A percentile compares a stretch with the other conserved stretches of the same genome.
These are phyloP conservation scores for Spea hammondii DNA, from an alignment of 2,797 vertebrate genomes.

Conservation along the genomic window DNA sequence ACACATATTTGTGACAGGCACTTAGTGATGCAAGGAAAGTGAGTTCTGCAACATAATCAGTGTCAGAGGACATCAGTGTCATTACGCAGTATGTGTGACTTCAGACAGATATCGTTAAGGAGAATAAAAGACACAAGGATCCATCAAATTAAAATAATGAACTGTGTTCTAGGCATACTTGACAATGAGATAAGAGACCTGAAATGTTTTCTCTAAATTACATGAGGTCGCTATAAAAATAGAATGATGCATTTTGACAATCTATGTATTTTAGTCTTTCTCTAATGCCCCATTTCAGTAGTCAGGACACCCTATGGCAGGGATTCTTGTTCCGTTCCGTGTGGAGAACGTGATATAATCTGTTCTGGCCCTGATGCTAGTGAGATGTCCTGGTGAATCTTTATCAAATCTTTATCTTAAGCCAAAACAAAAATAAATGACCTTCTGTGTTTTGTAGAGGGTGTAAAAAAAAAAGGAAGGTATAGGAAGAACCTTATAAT, in stretches of 20 bases:
- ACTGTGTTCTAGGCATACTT: constrained; percentile 30
- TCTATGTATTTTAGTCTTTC: background rate
- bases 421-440: too few species aligned
- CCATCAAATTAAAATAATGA: constrained; percentile 28
- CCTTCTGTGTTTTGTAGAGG: too few species aligned
- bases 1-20: constrained; percentile 15
- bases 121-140: background rate
- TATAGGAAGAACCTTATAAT: too few species aligned
- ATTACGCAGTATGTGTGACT: constrained; percentile 5
- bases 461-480: too few species aligned
- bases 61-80: constrained; percentile 31
- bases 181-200: constrained; percentile 29
- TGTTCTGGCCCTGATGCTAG: constrained; percentile 35
- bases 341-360: constrained; percentile 12
- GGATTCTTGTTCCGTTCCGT: background rate
- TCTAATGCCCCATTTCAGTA: background rate
- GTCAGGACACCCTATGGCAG: background rate
- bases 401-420: background rate
- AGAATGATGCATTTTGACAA: constrained; percentile 20
- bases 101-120: constrained; percentile 6
- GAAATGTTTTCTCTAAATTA: constrained; percentile 35
- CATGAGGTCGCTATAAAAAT: constrained; percentile 28
- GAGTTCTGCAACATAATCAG: constrained; percentile 33
- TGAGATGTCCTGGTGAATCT: constrained; percentile 38
- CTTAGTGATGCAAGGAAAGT: background rate